Percentiles rank a stretch among this genome's conserved stretches.
phyloP scores from a whole-genome alignment of 2,888 invertebrate genomes.

The Melolontha melolontha region DNA sequence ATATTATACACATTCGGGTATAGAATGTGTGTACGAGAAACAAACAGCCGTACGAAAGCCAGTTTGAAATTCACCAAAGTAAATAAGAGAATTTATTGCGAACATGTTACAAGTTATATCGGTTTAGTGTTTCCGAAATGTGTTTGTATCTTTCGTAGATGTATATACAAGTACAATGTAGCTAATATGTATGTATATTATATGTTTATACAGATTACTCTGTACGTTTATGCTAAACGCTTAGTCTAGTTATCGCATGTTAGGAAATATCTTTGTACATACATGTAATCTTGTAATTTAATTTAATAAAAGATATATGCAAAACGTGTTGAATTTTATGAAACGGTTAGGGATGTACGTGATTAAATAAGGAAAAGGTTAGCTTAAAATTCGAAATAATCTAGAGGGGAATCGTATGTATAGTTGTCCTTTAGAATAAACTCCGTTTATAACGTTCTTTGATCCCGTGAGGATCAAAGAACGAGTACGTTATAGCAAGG shows the following conservation, averaged over 20 bases:
- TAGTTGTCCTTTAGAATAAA: too few relatives aligned
- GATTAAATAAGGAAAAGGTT: too few relatives aligned
- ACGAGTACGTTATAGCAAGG: too few relatives aligned
- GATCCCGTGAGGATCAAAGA: too few relatives aligned
- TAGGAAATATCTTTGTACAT: slow-evolving; percentile 22
- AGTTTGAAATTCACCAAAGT: slow-evolving; percentile 31
- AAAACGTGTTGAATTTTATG: slow-evolving; percentile 7
- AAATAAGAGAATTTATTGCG: slow-evolving; percentile 17
- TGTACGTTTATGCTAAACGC: slow-evolving; percentile 6
- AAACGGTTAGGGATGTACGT: too few relatives aligned
- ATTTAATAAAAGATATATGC: slow-evolving; percentile 13
- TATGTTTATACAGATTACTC: slow-evolving; percentile 6
- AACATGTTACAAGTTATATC: slow-evolving; percentile 16
- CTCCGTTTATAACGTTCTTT: too few relatives aligned
- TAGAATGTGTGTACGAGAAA: not conserved
- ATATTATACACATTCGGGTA: slow-evolving; percentile 9
- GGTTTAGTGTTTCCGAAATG: slow-evolving; percentile 15
- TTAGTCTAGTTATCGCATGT: slow-evolving; percentile 22
- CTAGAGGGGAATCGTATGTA: too few relatives aligned
- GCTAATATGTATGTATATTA: slow-evolving; percentile 15
- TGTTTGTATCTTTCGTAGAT: slow-evolving; percentile 4
- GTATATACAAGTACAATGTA: slow-evolving; percentile 5
- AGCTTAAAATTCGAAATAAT: too few relatives aligned
- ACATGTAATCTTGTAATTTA: slow-evolving; percentile 12
- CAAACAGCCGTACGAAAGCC: slow-evolving; percentile 18